Evolutionary conservation across 2,888 invertebrate species (phyloP), one percentile per base, ranked within the genome.

Genomic region (Elmis aenea): DNA sequence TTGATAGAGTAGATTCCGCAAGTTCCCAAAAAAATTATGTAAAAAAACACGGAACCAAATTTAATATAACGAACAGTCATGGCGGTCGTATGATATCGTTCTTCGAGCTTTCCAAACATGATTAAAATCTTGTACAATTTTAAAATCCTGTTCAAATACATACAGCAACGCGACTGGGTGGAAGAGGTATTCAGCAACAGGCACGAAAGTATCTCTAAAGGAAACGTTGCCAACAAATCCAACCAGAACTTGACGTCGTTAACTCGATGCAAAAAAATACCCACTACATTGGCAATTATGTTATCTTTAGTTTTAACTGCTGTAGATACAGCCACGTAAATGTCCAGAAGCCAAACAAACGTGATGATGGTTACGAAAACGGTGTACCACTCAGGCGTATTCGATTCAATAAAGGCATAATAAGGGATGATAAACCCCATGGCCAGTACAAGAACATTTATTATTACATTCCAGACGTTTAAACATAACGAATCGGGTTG

Each of bases 311-410:
- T 41, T 18, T 37, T 40, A 16, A 46, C 15, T 3, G 42, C 40
- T 9, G 44, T 46, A 4, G 45, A 43, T 2, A 45, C 18, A 24
- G 43, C 42, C 21, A 49, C 10, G 9, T 45, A 49, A 5, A 47
- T 11, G 25, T 49, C 46, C 2, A 42, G n/a, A 18, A 14, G 16
- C 33, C 35, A 43, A 21, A 40, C 9, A 2, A 33, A 3, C 2
- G 42, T 48, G 2, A 41, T 25, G 5, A 33, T 11, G 10, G 20
- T 25, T 3, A 45, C 12, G 11, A 30, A 36, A 2, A 12, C 13
- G 4, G 26, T 21, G 12, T 30, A 33, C 20, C 13, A 26, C 0
- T 8, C 1, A 2, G 38, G 38, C 3, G 26, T 23, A 1, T 31
- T 3, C 5, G 24, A n/a, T 14, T 21, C 5, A 6, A 45, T 26